Evolutionary conservation across 2,888 invertebrate species (phyloP).

Genomic region (Norana najaformis): DNA sequence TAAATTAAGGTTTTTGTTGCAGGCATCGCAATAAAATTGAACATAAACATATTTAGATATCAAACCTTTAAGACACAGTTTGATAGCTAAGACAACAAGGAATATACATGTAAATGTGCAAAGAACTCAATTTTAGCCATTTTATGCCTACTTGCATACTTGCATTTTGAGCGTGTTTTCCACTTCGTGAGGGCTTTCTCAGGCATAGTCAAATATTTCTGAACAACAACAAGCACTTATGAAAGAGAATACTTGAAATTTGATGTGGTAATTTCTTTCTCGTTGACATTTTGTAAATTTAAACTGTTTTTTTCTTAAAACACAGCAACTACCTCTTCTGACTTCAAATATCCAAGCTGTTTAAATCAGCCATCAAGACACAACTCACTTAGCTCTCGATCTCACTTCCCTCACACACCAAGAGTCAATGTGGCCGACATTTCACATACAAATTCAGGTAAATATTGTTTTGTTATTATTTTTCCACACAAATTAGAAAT

Average conservation of each 20-base stretch:
- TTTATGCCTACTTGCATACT: too few relatives aligned
- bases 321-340: background rate
- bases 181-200: too few relatives aligned
- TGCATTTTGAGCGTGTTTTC: too few relatives aligned
- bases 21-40: too few relatives aligned
- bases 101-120: too few relatives aligned
- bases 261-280: background rate
- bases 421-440: conserved; percentile 20
- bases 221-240: background rate
- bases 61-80: too few relatives aligned
- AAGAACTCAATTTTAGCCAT: too few relatives aligned
- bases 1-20: too few relatives aligned
- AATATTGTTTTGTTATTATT: background rate
- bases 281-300: background rate
- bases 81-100: too few relatives aligned
- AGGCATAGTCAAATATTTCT: background rate
- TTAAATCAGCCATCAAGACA: conserved; percentile 15
- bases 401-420: background rate
- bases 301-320: background rate
- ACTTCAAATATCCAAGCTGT: background rate
- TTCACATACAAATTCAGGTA: background rate
- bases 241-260: background rate
- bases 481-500: background rate
- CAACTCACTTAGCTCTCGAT: conserved; percentile 19
- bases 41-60: too few relatives aligned